Evolutionary conservation across 2,113 vertebrate species (phyloP).

Genomic region (Odocoileus virginianus): DNA sequence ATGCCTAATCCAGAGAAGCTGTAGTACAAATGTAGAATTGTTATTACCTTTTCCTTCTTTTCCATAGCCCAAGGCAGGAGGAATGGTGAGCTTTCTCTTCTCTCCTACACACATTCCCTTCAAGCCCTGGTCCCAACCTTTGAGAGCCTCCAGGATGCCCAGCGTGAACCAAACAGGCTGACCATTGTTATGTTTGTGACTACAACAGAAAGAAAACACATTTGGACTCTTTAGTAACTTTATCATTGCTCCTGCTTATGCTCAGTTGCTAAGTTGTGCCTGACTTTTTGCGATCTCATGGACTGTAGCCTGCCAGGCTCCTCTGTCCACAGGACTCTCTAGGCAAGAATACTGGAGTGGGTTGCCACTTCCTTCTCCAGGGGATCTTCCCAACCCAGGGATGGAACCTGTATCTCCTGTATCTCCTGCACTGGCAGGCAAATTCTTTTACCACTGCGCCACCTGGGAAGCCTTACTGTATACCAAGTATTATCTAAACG

Average conservation of each 20-base stretch:
- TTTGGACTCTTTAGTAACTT: neutral
- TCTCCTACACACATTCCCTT: slow-evolving; percentile 94
- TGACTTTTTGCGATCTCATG: neutral
- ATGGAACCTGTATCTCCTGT: neutral
- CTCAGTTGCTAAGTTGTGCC: neutral
- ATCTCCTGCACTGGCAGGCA: neutral
- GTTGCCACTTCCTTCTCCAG: neutral
- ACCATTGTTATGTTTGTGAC: slow-evolving; percentile 88
- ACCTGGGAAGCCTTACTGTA: neutral
- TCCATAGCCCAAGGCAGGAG: slow-evolving; percentile 92
- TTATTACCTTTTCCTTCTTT: slow-evolving; percentile 95
- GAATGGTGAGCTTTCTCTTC: slow-evolving; percentile 90
- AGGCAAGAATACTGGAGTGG: neutral
- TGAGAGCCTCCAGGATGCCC: slow-evolving; percentile 90
- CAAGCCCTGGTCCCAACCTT: slow-evolving; percentile 95
- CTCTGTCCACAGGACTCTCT: neutral
- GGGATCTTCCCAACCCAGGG: neutral
- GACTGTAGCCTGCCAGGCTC: neutral
- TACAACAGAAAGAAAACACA: slow-evolving; percentile 72
- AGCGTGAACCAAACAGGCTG: slow-evolving; percentile 97
- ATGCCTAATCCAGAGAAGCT: neutral
- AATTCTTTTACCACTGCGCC: neutral
- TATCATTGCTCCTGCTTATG: neutral
- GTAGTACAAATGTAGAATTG: neutral
- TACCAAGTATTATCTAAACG: neutral